Percentiles rank a stretch among this genome's conserved stretches.
Evolutionary conservation across 2,113 vertebrate species (phyloP).

Genomic region (Carassius gibelio): DNA sequence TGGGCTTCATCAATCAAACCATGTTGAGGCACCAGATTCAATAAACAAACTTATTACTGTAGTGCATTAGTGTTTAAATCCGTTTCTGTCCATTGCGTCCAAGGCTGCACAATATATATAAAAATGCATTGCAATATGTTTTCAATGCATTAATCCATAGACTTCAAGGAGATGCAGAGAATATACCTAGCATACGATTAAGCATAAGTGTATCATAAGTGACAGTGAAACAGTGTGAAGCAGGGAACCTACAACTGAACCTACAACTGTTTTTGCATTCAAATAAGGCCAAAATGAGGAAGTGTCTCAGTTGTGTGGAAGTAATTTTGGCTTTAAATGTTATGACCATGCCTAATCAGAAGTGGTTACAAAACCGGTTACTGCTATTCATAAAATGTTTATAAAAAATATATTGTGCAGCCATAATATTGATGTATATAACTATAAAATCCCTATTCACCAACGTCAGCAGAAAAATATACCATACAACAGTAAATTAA

Average conservation of each 20-base stretch:
- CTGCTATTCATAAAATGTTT: not conserved
- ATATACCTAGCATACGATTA: not conserved
- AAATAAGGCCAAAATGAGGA: not conserved
- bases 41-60: not conserved
- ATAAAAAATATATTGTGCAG: not conserved
- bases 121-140: not conserved
- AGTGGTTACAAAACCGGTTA: not conserved
- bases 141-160: not conserved
- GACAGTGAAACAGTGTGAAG: not conserved
- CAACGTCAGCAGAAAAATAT: not conserved
- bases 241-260: not conserved
- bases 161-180: not conserved
- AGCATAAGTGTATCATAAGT: not conserved
- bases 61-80: constrained; percentile 9
- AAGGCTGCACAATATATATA: not conserved
- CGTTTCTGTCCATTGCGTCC: not conserved
- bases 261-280: not conserved
- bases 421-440: not conserved
- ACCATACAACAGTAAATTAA: not conserved
- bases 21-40: not conserved
- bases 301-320: not conserved
- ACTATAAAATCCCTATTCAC: not conserved
- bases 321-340: not conserved
- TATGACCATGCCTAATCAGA: not conserved
- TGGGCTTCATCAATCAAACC: not conserved